These are phyloP conservation scores for Varroa destructor DNA, from an alignment of 1,140 invertebrate genomes.

Conservation along the genomic window DNA sequence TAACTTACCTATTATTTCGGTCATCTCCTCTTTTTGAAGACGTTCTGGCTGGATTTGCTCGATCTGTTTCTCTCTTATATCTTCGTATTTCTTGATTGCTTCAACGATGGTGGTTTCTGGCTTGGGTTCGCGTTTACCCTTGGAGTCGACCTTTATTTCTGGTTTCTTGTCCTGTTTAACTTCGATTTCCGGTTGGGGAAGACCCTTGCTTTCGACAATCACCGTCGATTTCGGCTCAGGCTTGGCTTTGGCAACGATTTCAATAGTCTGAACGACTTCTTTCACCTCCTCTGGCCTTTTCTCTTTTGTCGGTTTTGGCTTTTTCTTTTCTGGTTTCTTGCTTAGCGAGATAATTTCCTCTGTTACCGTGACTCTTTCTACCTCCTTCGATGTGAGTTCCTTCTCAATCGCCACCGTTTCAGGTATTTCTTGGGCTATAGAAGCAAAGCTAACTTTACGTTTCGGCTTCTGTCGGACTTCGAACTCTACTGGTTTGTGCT, in stretches of 20 bases:
- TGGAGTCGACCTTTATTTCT: no score
- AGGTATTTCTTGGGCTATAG: constrained; percentile 28
- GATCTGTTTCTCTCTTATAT: no score
- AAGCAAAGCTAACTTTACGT: constrained; percentile 21
- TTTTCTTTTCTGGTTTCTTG: constrained; percentile 27
- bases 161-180: no score
- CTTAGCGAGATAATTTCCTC: neutral
- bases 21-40: neutral
- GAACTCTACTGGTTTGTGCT: constrained; percentile 12
- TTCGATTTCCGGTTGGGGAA: no score
- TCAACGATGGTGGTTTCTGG: no score
- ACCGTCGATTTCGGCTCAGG: no score
- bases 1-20: constrained; percentile 18
- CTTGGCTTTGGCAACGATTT: no score
- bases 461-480: constrained; percentile 24
- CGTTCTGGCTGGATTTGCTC: no score
- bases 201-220: no score
- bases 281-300: constrained; percentile 27
- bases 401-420: constrained; percentile 3
- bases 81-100: no score
- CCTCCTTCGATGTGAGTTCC: neutral
- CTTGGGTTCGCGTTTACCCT: no score
- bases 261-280: neutral
- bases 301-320: constrained; percentile 25
- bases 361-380: neutral